Evolutionary conservation across 2,888 invertebrate genomes (phyloP), one percentile per base, ranked within the genome.

Genomic region (Myathropa florea): DNA sequence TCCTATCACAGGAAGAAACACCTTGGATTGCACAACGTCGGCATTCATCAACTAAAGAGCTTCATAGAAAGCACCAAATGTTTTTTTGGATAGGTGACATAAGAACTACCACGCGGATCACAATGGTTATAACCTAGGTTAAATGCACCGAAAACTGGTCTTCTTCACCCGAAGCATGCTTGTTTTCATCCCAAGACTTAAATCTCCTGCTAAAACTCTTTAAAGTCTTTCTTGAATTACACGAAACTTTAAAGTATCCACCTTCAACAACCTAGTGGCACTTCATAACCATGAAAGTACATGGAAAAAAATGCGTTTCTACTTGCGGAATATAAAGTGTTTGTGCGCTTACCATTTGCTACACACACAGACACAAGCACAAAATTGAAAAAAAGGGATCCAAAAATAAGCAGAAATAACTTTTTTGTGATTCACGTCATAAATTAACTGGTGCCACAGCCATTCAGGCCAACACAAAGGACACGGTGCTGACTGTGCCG

Each of bases 391-490:
- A 30, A 30, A 57, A 73, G 14, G 18, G 18, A 7, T 2, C 46
- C 14, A 53, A 61, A 76, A 60, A 70, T 63, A 72, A 68, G 36
- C 64, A 73, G 46, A 46, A 80, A 80, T 55, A 80, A 73, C 65
- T 78, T 78, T 76, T 82, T 70, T 65, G 68, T 76, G 76, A 65
- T 55, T 67, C 59, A 72, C 67, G 68, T 78, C 57, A 78, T 83
- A 83, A 79, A 79, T 79, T 71, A 79, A 71, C 59, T 64, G 63
- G 18, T 65, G 65, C 64, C 59, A 64, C 9, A 59, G 30, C 57
- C 64, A 23, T 65, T 63, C 70, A 57, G 78, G 39, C 24, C 23
- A 57, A 55, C 55, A 39, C 55, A 83, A 73, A 83, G 73, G 73
- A 73, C 64, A 63, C 53, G 33, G 33, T 21, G 33, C n/a, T 39